Evolutionary conservation across 2,797 vertebrate genomes (phyloP).

Genomic region (Euphonia xanthogaster): DNA sequence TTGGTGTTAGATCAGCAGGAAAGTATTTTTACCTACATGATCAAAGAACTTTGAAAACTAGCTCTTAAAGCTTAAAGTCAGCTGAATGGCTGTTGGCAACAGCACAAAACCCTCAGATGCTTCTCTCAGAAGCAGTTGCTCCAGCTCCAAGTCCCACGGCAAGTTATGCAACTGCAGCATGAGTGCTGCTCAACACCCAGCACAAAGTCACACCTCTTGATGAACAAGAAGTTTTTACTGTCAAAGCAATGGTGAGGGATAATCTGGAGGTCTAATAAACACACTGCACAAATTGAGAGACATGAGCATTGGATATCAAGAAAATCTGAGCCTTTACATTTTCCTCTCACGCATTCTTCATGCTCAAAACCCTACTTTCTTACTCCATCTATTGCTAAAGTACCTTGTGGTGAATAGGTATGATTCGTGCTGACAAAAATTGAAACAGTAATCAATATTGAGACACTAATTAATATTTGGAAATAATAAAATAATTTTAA

Average conservation of each 20-base stretch:
- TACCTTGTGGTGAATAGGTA: too few species aligned
- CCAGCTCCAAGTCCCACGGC: neutral
- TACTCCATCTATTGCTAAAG: neutral
- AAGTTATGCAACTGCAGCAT: neutral
- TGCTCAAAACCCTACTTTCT: neutral
- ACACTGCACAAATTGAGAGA: neutral
- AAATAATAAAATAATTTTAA: too few species aligned
- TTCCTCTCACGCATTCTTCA: conserved; percentile 35
- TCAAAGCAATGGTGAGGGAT: neutral
- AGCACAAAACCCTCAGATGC: neutral
- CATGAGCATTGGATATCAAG: neutral
- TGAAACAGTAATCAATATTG: too few species aligned
- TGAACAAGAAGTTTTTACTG: conserved; percentile 12
- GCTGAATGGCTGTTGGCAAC: neutral
- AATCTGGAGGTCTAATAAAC: conserved; percentile 17
- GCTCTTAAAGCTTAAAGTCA: neutral
- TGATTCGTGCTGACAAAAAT: too few species aligned
- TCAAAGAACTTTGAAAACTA: neutral
- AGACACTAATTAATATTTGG: too few species aligned
- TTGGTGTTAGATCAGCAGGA: neutral
- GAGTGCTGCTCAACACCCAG: neutral
- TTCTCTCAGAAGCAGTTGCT: neutral
- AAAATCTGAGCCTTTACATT: conserved; percentile 9
- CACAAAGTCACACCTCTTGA: neutral
- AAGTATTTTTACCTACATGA: neutral